A percentile compares a stretch with the other conserved stretches of the same genome.
Conservation (phyloP, 2,888 invertebrate genomes). For the Noctua pronuba region DNA sequence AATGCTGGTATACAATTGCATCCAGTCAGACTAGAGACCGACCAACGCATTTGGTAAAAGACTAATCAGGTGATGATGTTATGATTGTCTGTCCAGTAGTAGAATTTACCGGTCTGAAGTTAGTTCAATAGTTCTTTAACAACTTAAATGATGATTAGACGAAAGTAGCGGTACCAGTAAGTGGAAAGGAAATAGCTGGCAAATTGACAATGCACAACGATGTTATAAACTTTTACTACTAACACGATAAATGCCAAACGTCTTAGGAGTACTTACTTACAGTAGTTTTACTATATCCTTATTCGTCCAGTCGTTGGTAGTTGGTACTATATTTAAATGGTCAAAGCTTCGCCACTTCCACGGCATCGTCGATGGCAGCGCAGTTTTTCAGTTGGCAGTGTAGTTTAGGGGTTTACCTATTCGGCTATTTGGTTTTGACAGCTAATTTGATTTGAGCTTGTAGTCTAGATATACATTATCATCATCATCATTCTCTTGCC, state of each 20-base stretch:
- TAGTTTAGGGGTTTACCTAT: neutral
- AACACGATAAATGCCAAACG: neutral
- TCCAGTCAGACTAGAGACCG: neutral
- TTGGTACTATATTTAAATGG: neutral
- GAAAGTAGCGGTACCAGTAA: constrained; percentile 18
- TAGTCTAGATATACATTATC: neutral
- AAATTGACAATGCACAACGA: constrained; percentile 22
- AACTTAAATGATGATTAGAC: neutral
- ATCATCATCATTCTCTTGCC: neutral
- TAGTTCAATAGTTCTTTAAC: neutral
- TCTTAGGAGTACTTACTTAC: neutral
- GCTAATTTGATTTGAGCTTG: neutral
- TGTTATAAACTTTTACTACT: constrained; percentile 18
- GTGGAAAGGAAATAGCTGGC: constrained; percentile 4
- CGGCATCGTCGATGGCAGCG: neutral
- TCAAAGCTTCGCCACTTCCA: neutral
- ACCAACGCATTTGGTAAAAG: neutral
- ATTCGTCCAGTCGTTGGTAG: neutral
- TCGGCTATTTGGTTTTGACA: neutral
- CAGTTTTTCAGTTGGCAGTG: neutral
- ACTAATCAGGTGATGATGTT: neutral
- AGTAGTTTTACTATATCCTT: neutral
- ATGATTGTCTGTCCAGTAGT: neutral
- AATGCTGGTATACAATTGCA: neutral
- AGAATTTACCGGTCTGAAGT: neutral